A percentile compares a stretch with the other conserved stretches of the same genome.
Conservation (phyloP, 2,888 invertebrate species). For the Melitaea athalia region DNA sequence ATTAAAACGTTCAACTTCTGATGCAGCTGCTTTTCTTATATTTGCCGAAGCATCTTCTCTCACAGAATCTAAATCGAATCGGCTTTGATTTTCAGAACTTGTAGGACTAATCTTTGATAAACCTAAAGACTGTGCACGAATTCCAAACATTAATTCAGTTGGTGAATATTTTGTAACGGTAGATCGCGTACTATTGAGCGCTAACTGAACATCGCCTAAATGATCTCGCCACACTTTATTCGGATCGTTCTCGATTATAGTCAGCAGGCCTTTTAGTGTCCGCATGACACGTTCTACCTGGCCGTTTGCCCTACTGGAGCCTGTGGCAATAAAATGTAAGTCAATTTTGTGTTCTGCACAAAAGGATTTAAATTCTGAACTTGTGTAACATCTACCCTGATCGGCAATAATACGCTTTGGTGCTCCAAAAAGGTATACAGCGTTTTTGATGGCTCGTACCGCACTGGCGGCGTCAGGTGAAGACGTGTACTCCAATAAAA, state of each 20-base stretch:
- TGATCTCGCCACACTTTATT: constrained; percentile 40
- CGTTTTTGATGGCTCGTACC: constrained; percentile 4
- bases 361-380: constrained; percentile 27
- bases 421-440: constrained; percentile 25
- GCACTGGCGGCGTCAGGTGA: constrained; percentile 5
- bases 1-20: constrained; percentile 5
- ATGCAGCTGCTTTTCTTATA: constrained; percentile 15
- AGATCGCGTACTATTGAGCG: constrained; percentile 38
- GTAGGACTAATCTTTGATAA: not conserved
- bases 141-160: constrained; percentile 42
- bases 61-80: constrained; percentile 3
- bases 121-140: constrained; percentile 34
- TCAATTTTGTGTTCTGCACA: constrained; percentile 37
- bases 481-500: constrained; percentile 3
- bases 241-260: constrained; percentile 8
- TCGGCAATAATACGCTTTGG: constrained; percentile 29
- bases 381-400: constrained; percentile 38
- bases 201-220: constrained; percentile 40
- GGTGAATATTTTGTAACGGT: constrained; percentile 38
- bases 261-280: constrained; percentile 40
- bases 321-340: constrained; percentile 41
- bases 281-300: constrained; percentile 42
- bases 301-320: constrained; percentile 38
- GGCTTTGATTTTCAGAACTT: not conserved
- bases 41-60: constrained; percentile 15